Base-by-base conservation (phyloP, 2,113 vertebrate species). In the Trogon surrucura region DNA sequence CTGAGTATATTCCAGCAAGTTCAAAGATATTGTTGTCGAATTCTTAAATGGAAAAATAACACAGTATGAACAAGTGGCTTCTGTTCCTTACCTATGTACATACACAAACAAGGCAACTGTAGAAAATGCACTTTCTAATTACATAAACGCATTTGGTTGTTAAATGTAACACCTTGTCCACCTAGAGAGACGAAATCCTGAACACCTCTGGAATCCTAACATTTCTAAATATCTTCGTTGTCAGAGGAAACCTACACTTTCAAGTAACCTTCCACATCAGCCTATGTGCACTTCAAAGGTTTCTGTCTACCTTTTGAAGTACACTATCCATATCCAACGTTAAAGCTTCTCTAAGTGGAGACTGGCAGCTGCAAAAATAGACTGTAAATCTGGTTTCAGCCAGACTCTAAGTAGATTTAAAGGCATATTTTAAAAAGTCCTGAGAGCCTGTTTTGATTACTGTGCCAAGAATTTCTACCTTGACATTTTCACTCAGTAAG, bases 331-430 rank as follows among this genome's bases (percentile, higher is more conserved):
- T 44, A 96, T 36, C 60, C 95, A 91, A 1, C 1, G 3, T 53
- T 83, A 85, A 94, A 96, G 87, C 81, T 84, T 91, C 80, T 75
- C 89, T 90, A 95, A 95, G 92, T 93, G 94, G 94, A 94, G 94
- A 94, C 91, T 94, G 89, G 87, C 89, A 91, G 95, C 88, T 94
- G 94, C 85, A 96, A 97, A 97, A 97, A 97, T 97, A 96, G 94
- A 96, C 81, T 77, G 47, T 70, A 96, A 97, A 97, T 97, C 96
- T 96, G 70, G 92, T 95, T 97, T 96, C 91, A 96, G 80, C 44
- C 79, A 90, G 88, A 96, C 93, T 77, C 41, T 95, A 97, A 96
- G 94, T 95, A 96, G 93, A 97, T 96, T 91, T 97, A 89, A 95
- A 96, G 86, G 60, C 69, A 56, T 89, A 94, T 89, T 95, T 89